These are phyloP conservation scores for Contarinia nasturtii DNA, from an alignment of 1,140 invertebrate genomes.

Conservation along the genomic window DNA sequence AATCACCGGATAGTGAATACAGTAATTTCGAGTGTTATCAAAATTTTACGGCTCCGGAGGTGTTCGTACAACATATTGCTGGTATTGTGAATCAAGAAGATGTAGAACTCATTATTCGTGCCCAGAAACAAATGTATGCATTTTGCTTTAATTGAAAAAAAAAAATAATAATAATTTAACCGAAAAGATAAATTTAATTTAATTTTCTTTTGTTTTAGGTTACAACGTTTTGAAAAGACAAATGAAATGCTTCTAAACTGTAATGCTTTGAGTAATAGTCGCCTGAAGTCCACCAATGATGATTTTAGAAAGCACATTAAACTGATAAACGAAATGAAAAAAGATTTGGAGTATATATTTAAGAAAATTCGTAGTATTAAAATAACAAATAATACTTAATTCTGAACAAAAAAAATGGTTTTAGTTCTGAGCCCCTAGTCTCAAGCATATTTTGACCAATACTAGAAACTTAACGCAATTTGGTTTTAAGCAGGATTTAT, in stretches of 20 bases:
- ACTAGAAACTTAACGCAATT: no score
- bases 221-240: constrained; percentile 89
- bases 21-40: constrained; percentile 63
- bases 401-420: no score
- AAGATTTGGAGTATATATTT: constrained; percentile 47
- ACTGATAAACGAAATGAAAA: constrained; percentile 51
- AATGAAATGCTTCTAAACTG: constrained; percentile 95
- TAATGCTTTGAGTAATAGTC: constrained; percentile 64
- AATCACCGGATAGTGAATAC: constrained; percentile 41
- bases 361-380: constrained; percentile 56
- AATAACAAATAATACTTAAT: no score
- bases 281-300: constrained; percentile 56
- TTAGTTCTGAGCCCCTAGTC: no score
- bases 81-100: constrained; percentile 81
- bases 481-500: no score
- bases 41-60: constrained; percentile 75
- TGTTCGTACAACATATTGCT: constrained; percentile 74
- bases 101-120: constrained; percentile 73
- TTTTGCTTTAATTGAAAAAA: constrained; percentile 4
- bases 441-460: no score
- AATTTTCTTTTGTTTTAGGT: no score
- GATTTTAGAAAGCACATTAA: constrained; percentile 83
- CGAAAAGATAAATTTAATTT: no score
- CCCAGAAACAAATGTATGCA: constrained; percentile 81
- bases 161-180: no score